These are phyloP conservation scores for Rhingia rostrata DNA, from an alignment of 2,888 invertebrate genomes.

Conservation along the genomic window DNA sequence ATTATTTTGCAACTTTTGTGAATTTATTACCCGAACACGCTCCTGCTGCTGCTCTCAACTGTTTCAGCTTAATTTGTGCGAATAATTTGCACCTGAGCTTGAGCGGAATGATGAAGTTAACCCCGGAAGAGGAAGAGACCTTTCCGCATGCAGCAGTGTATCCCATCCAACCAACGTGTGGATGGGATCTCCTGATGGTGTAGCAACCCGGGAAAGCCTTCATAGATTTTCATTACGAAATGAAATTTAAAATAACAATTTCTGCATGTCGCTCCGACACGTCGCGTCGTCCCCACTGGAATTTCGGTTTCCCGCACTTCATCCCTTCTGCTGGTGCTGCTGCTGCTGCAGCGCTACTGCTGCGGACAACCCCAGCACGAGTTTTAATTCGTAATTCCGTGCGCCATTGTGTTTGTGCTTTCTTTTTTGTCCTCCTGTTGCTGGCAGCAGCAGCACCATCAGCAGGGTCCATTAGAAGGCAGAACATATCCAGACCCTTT, in stretches of 20 bases:
- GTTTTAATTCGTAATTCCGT: slow-evolving; percentile 58
- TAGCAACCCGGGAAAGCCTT: slow-evolving; percentile 35
- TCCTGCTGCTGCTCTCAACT: slow-evolving; percentile 48
- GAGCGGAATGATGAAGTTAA: slow-evolving; percentile 72
- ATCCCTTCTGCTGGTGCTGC: slow-evolving; percentile 33
- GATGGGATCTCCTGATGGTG: slow-evolving; percentile 2
- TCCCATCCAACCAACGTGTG: slow-evolving; percentile 4
- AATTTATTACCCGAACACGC: slow-evolving; percentile 71
- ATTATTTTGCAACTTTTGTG: slow-evolving; percentile 72
- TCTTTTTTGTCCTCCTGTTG: slow-evolving; percentile 37
- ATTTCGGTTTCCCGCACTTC: slow-evolving; percentile 54
- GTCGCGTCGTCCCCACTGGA: slow-evolving; percentile 28
- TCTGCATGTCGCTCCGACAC: slow-evolving; percentile 38
- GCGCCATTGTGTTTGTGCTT: slow-evolving; percentile 47
- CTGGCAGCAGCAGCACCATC: slow-evolving; percentile 2
- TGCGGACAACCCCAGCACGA: slow-evolving; percentile 37
- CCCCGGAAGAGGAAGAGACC: slow-evolving; percentile 58
- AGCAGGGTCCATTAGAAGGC: slow-evolving; percentile 41
- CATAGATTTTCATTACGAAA: slow-evolving; percentile 74
- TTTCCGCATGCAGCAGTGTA: slow-evolving; percentile 6
- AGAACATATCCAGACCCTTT: slow-evolving; percentile 47
- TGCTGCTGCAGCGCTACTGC: slow-evolving; percentile 8
- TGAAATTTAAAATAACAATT: slow-evolving; percentile 74
- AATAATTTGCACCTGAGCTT: slow-evolving; percentile 74
- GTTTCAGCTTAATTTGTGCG: slow-evolving; percentile 74